Conservation (phyloP, 2,113 vertebrate species). For the Nycticryphes semicollaris region DNA sequence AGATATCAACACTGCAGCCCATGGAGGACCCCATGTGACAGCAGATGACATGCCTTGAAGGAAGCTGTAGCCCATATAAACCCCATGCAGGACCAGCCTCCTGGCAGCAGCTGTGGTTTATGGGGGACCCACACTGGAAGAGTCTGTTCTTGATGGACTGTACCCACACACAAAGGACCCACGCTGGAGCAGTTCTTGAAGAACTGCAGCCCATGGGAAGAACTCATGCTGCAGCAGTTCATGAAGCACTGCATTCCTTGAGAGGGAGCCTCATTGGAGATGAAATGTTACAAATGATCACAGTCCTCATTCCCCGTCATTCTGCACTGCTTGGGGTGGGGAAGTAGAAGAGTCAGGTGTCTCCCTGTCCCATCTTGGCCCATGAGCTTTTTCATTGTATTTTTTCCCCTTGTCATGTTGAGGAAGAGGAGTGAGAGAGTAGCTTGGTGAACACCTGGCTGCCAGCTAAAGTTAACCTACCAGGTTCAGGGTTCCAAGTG, state of each 20-base stretch:
- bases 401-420: neutral
- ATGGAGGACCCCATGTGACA: neutral
- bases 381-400: neutral
- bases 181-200: neutral
- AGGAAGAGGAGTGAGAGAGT: neutral
- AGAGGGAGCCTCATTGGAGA: neutral
- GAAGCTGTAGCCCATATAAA: neutral
- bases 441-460: neutral
- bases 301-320: neutral
- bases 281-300: neutral
- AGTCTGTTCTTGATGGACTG: neutral
- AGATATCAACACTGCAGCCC: neutral
- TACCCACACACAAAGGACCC: neutral
- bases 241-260: neutral
- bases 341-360: neutral
- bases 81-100: neutral
- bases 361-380: neutral
- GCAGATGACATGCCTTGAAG: neutral
- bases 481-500: neutral
- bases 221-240: neutral
- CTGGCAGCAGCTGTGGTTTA: neutral
- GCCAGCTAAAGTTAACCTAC: neutral
- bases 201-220: neutral
- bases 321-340: fast-evolving
- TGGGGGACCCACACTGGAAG: neutral